Evolutionary conservation across 2,797 vertebrate species (phyloP).

Genomic region (Ibycter americanus): DNA sequence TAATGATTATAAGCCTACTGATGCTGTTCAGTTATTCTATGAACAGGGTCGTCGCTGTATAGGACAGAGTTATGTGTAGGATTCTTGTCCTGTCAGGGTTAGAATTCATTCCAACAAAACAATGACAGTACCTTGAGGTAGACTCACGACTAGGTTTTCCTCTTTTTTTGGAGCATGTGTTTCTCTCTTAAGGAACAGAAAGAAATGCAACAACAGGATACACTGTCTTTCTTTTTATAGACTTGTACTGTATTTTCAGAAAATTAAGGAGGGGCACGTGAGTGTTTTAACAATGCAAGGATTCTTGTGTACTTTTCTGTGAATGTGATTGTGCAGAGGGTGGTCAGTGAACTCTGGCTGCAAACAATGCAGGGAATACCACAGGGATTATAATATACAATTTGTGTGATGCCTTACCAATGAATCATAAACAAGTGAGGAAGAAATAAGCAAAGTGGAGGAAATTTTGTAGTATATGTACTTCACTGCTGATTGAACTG

Average conservation of each 20-base stretch:
- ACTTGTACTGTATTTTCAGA: neutral
- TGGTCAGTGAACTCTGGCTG: neutral
- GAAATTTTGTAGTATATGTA: neutral
- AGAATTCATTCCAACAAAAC: neutral
- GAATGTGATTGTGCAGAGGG: neutral
- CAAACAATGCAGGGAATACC: neutral
- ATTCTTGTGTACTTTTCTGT: neutral
- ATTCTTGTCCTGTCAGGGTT: neutral
- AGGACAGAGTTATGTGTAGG: accelerated
- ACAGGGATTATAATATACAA: neutral
- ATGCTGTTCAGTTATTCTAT: neutral
- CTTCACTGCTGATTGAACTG: neutral
- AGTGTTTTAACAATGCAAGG: neutral
- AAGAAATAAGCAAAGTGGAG: neutral
- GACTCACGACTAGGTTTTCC: neutral
- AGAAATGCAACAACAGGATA: neutral
- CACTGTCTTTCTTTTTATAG: neutral
- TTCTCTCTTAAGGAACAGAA: neutral
- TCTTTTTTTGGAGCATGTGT: neutral
- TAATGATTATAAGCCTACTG: neutral
- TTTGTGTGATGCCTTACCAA: neutral
- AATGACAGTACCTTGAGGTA: neutral
- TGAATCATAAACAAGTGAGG: neutral
- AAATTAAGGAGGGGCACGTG: neutral
- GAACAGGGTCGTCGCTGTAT: neutral